These are phyloP conservation scores for Lynx canadensis DNA, from an alignment of 2,113 vertebrate genomes.

Conservation along the genomic window DNA sequence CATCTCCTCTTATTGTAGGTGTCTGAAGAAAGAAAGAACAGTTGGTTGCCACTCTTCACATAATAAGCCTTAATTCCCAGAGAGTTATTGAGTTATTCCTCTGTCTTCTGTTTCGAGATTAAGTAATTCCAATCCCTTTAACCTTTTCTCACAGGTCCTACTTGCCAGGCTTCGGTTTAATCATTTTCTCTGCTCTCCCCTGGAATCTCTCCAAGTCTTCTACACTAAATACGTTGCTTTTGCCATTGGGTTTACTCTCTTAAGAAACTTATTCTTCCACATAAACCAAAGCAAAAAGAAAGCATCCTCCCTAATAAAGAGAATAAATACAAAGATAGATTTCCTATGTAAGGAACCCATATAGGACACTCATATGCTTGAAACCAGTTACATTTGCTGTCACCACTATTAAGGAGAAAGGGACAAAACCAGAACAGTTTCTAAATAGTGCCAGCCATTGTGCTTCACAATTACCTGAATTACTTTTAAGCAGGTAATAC, in stretches of 20 bases:
- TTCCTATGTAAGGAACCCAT: not conserved
- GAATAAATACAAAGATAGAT: not conserved
- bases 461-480: conserved; percentile 47
- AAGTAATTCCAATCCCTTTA: conserved; percentile 72
- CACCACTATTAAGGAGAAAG: not conserved
- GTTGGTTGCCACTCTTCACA: conserved; percentile 22
- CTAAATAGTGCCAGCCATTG: not conserved
- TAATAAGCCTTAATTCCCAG: conserved; percentile 51
- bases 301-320: not conserved
- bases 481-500: conserved; percentile 38
- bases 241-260: conserved; percentile 25
- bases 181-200: conserved; percentile 59
- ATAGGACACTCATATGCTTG: not conserved
- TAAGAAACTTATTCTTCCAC: not conserved
- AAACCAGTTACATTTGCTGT: not conserved
- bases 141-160: conserved; percentile 66
- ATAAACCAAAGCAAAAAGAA: not conserved
- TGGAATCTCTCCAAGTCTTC: conserved; percentile 62
- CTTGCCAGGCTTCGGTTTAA: conserved; percentile 60
- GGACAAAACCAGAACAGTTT: not conserved
- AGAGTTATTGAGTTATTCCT: conserved; percentile 56
- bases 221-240: conserved; percentile 57
- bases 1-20: not conserved
- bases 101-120: conserved; percentile 65
- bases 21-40: not conserved